A percentile compares a stretch with the other conserved stretches of the same genome.
Evolutionary conservation across 2,797 vertebrate species (phyloP).

Genomic region (Menidia menidia): DNA sequence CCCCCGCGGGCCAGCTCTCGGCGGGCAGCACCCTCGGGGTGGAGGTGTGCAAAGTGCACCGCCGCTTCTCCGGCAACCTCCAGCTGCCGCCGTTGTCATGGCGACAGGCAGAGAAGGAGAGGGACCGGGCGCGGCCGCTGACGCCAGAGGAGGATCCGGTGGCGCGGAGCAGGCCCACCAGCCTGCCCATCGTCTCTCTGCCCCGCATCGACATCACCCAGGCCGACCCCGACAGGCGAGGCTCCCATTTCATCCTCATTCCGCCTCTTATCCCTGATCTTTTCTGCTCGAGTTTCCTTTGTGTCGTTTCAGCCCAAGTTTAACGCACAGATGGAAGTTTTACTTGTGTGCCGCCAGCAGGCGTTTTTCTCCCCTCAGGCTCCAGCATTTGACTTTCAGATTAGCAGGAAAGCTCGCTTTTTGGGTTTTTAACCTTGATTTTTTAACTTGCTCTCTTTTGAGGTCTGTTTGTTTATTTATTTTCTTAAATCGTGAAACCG

Average conservation of each 20-base stretch:
- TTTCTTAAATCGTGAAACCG: background rate
- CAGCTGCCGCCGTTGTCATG: slow-evolving; percentile 93
- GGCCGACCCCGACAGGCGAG: slow-evolving; percentile 90
- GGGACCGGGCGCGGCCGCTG: slow-evolving; percentile 70
- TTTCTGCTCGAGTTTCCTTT: background rate
- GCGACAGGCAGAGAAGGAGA: slow-evolving; percentile 86
- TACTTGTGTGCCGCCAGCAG: background rate
- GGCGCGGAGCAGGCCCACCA: slow-evolving; percentile 85
- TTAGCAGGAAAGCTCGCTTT: slow-evolving; percentile 7
- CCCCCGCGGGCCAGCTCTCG: slow-evolving; percentile 82
- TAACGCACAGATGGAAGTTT: background rate
- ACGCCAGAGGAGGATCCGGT: slow-evolving; percentile 87
- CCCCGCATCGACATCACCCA: slow-evolving; percentile 94
- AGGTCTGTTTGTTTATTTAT: background rate
- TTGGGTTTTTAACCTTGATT: background rate
- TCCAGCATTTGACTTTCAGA: slow-evolving; percentile 29
- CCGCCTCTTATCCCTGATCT: background rate
- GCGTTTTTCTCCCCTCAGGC: slow-evolving; percentile 4
- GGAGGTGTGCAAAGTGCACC: slow-evolving; percentile 89
- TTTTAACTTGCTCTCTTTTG: slow-evolving; percentile 1
- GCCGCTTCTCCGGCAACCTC: slow-evolving; percentile 92
- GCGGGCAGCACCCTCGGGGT: slow-evolving; percentile 86
- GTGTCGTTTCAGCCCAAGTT: background rate
- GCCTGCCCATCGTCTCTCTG: slow-evolving; percentile 84
- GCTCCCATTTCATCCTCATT: background rate